phyloP scores from a whole-genome alignment of 2,113 vertebrate genomes.

The Columbina picui region DNA sequence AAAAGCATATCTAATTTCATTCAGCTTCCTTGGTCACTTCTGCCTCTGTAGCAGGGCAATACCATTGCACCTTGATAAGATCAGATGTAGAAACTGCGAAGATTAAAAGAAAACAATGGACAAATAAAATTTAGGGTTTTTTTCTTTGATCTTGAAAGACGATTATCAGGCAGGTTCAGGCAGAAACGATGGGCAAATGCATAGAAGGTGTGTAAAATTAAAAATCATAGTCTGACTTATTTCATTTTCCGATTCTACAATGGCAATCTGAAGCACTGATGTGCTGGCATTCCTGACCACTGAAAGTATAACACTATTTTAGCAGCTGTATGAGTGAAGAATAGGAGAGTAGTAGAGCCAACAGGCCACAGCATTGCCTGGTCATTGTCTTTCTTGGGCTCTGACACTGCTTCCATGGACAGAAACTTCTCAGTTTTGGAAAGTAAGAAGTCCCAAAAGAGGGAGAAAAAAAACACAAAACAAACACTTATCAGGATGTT shows the following conservation, averaged over 20 bases:
- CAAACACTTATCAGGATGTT: not conserved
- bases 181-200: not conserved
- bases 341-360: not conserved
- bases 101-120: not conserved
- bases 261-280: not conserved
- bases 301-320: not conserved
- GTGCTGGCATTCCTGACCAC: not conserved
- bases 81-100: not conserved
- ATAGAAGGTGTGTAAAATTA: not conserved
- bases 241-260: not conserved
- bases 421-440: not conserved
- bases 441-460: not conserved
- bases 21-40: not conserved
- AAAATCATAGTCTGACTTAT: not conserved
- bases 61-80: not conserved
- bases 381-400: not conserved
- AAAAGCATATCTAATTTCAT: not conserved
- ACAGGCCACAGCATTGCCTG: not conserved
- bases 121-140: not conserved
- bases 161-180: not conserved
- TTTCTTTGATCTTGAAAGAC: not conserved
- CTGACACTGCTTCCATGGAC: not conserved
- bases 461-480: too few species aligned
- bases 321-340: not conserved
- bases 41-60: not conserved